Conservation (phyloP, 1,140 invertebrate genomes). For the Pseudomyrmex concolor region DNA sequence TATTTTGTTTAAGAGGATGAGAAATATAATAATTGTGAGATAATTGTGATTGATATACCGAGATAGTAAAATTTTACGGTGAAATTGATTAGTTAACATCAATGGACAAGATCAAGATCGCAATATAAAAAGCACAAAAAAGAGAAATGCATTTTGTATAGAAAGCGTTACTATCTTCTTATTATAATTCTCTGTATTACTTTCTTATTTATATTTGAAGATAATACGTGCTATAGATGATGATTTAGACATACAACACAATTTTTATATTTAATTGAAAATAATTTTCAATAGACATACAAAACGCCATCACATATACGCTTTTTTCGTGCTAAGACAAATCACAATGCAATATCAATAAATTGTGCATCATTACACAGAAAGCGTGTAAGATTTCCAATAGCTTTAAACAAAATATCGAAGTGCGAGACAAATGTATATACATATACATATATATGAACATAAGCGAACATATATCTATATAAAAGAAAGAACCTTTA, state of each 20-base stretch:
- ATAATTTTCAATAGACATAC: not conserved
- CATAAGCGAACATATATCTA: not conserved
- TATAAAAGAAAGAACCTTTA: not conserved
- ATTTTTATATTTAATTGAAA: constrained; percentile 4
- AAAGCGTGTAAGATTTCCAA: not conserved
- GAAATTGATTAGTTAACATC: not conserved
- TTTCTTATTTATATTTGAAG: not conserved
- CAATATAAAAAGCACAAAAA: not conserved
- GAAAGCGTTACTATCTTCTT: not conserved
- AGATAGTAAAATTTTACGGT: not conserved
- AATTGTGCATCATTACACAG: not conserved
- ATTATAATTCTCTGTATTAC: not conserved
- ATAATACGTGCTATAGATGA: not conserved
- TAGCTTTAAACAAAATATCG: not conserved
- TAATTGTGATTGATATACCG: not conserved
- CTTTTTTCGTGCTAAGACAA: not conserved
- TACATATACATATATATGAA: not conserved
- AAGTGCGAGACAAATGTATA: not conserved
- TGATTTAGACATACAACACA: not conserved
- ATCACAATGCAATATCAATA: not conserved
- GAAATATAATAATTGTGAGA: not conserved
- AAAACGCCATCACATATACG: not conserved
- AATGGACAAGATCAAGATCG: not conserved
- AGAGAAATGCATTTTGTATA: not conserved
- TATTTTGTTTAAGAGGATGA: not conserved